Conservation (phyloP, 1,140 invertebrate species). For the Hylyphantes graminicola region DNA sequence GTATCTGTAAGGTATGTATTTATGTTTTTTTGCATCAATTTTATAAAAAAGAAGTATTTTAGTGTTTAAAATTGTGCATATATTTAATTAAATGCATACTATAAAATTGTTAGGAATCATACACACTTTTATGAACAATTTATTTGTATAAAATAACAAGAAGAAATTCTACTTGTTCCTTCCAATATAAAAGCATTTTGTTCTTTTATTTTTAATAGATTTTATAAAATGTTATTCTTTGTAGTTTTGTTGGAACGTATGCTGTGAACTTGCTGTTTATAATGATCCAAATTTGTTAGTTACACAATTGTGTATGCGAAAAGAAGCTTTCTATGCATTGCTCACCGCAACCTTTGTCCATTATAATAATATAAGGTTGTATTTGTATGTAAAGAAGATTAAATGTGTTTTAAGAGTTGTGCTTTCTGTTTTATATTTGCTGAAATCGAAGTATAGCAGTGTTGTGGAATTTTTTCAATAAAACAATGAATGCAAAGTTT, state of each 20-base stretch:
- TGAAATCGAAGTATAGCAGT: conserved; percentile 22
- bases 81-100: not conserved
- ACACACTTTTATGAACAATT: conserved; percentile 6
- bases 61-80: not conserved
- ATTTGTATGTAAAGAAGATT: conserved; percentile 18
- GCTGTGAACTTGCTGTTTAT: no score
- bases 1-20: not conserved
- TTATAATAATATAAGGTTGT: conserved; percentile 27
- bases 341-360: conserved; percentile 36
- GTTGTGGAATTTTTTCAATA: conserved; percentile 45
- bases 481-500: conserved; percentile 1
- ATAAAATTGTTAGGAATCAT: conserved; percentile 10
- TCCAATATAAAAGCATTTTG: no score
- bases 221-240: no score
- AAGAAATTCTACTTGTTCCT: no score
- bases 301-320: no score
- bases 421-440: conserved; percentile 31
- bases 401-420: conserved; percentile 34
- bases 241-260: no score
- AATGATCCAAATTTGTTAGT: no score
- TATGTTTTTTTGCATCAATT: not conserved
- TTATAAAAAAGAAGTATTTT: not conserved
- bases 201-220: no score
- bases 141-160: no score
- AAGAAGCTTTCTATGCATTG: conserved; percentile 20